Conservation (phyloP, 2,797 vertebrate species). For the Gallinago stenura region DNA sequence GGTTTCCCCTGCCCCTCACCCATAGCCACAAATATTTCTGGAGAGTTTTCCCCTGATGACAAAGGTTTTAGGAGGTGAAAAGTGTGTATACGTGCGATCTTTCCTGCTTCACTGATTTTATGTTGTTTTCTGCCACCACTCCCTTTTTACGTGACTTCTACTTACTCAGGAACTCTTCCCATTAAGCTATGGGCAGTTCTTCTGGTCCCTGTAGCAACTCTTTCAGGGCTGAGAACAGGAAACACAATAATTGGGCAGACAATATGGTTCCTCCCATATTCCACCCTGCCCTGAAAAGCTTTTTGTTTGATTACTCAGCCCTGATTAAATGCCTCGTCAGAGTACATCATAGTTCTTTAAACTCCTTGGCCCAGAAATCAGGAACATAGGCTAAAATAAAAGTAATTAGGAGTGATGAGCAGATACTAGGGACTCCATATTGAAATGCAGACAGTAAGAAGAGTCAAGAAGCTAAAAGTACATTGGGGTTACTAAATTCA, state of each 20-base stretch:
- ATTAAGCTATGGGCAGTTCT: conserved; percentile 47
- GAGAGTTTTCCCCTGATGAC: conserved; percentile 40
- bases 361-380: conserved; percentile 60
- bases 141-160: conserved; percentile 42
- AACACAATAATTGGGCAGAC: conserved; percentile 57
- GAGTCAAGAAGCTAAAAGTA: conserved; percentile 51
- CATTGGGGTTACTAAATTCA: conserved; percentile 44
- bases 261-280: conserved; percentile 72
- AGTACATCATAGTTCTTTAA: conserved; percentile 63
- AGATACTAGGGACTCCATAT: conserved; percentile 56
- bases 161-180: conserved; percentile 28
- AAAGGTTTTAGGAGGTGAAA: conserved; percentile 28
- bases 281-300: conserved; percentile 65
- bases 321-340: conserved; percentile 68
- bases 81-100: neutral
- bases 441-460: conserved; percentile 46
- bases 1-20: conserved; percentile 49
- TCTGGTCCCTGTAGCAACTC: conserved; percentile 43
- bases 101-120: conserved; percentile 35
- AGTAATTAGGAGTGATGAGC: conserved; percentile 71
- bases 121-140: conserved; percentile 34
- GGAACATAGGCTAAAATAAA: conserved; percentile 66
- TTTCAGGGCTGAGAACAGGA: conserved; percentile 62
- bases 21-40: conserved; percentile 63
- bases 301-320: conserved; percentile 73